A percentile compares a stretch with the other conserved stretches of the same genome.
phyloP scores from a whole-genome alignment of 1,140 invertebrate species.

The Brachionus sp. region DNA sequence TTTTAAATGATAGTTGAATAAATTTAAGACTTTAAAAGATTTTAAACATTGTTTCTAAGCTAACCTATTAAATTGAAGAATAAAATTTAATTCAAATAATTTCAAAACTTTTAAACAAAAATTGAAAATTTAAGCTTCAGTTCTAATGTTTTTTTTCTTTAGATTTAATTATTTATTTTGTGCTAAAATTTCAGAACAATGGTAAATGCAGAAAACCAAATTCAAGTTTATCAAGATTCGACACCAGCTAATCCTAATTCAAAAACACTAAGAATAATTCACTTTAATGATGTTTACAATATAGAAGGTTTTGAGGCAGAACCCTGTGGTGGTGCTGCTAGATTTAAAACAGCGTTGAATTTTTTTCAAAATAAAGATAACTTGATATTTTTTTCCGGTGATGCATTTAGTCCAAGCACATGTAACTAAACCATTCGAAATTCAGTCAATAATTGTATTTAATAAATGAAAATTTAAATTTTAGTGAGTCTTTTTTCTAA shows the following conservation, averaged over 20 bases:
- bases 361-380: constrained; percentile 67
- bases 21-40: background rate
- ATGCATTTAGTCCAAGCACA: constrained; percentile 83
- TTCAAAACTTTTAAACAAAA: too few species aligned
- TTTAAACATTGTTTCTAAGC: too few species aligned
- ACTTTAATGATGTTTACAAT: constrained; percentile 91
- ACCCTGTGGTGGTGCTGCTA: constrained; percentile 72
- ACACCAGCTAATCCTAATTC: background rate
- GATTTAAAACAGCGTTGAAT: constrained; percentile 76
- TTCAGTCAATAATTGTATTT: background rate
- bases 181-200: background rate
- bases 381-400: constrained; percentile 80
- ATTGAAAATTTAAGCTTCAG: background rate
- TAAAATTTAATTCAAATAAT: too few species aligned
- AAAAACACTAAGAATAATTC: constrained; percentile 52
- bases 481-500: constrained; percentile 83
- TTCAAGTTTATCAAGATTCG: background rate
- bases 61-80: too few species aligned
- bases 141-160: background rate
- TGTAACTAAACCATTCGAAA: constrained; percentile 68
- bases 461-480: constrained; percentile 52
- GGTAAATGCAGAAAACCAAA: background rate
- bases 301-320: constrained; percentile 71
- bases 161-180: too few species aligned
- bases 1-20: background rate